These are phyloP conservation scores for Coelinius sp. DNA, from an alignment of 2,888 invertebrate genomes.

Conservation along the genomic window DNA sequence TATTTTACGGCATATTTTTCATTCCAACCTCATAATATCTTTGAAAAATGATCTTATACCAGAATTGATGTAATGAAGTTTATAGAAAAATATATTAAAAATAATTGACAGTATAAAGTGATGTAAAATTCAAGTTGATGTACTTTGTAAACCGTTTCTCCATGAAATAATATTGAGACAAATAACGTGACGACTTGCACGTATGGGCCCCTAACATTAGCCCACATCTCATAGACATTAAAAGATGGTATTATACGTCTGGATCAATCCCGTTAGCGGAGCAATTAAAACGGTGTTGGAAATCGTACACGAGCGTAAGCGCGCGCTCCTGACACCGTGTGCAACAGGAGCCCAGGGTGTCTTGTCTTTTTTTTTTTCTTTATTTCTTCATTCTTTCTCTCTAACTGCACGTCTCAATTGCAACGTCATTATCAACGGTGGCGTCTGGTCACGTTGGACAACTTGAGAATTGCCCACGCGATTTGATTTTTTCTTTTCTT, in stretches of 20 bases:
- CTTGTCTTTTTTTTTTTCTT: slow-evolving; percentile 8
- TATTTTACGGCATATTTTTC: neutral
- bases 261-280: slow-evolving; percentile 61
- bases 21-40: neutral
- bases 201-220: slow-evolving; percentile 25
- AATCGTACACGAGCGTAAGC: slow-evolving; percentile 56
- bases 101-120: slow-evolving; percentile 4
- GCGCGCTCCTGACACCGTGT: slow-evolving; percentile 55
- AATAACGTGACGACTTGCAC: slow-evolving; percentile 22
- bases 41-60: neutral
- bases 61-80: neutral
- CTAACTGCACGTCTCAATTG: slow-evolving; percentile 41
- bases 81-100: neutral
- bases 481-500: neutral
- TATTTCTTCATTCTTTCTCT: slow-evolving; percentile 13
- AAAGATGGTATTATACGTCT: slow-evolving; percentile 37
- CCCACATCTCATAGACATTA: slow-evolving; percentile 18
- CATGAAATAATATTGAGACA: slow-evolving; percentile 16
- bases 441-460: slow-evolving; percentile 4
- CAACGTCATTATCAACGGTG: slow-evolving; percentile 44
- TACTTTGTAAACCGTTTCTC: neutral
- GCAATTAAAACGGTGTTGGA: slow-evolving; percentile 70
- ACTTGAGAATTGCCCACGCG: neutral
- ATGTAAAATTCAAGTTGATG: neutral
- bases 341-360: slow-evolving; percentile 34